A percentile compares a stretch with the other conserved stretches of the same genome.
Conservation (phyloP, 2,113 vertebrate genomes). For the Alces alces region DNA sequence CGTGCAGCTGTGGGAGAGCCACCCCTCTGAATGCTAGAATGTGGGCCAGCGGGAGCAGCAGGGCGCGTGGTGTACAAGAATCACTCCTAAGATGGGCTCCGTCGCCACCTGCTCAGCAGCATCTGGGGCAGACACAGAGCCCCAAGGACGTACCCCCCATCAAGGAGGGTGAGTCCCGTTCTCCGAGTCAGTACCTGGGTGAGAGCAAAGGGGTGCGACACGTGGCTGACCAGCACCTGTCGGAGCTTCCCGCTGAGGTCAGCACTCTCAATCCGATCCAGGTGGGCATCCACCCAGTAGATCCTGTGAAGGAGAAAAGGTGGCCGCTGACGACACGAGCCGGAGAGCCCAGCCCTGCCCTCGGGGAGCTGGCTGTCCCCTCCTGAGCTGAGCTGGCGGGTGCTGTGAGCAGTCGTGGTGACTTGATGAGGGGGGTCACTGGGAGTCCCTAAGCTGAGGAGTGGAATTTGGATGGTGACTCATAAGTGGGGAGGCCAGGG, state of each 20-base stretch:
- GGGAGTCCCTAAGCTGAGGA: not conserved
- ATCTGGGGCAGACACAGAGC: not conserved
- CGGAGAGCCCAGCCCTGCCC: not conserved
- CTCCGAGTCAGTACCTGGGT: constrained; percentile 88
- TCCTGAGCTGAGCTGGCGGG: not conserved
- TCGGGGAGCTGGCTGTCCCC: not conserved
- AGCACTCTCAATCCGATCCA: constrained; percentile 96
- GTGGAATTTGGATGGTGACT: not conserved
- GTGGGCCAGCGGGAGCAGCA: not conserved
- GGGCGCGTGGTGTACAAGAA: not conserved
- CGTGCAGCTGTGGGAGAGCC: not conserved
- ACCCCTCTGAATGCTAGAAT: not conserved
- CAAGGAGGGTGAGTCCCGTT: not conserved
- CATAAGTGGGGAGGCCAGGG: not conserved
- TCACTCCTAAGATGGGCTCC: not conserved
- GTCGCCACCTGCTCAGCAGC: not conserved
- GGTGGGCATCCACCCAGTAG: constrained; percentile 98
- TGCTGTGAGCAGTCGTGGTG: not conserved
- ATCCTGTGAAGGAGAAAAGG: constrained; percentile 84
- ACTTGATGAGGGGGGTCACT: not conserved
- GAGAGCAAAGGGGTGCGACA: constrained; percentile 96
- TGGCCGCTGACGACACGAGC: not conserved
- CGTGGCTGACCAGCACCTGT: constrained; percentile 92
- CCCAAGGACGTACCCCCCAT: not conserved
- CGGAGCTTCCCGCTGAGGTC: constrained; percentile 95